Evolutionary conservation across 2,113 vertebrate species (phyloP), one percentile per base, ranked within the genome.

Genomic region (Elanus axillaris): DNA sequence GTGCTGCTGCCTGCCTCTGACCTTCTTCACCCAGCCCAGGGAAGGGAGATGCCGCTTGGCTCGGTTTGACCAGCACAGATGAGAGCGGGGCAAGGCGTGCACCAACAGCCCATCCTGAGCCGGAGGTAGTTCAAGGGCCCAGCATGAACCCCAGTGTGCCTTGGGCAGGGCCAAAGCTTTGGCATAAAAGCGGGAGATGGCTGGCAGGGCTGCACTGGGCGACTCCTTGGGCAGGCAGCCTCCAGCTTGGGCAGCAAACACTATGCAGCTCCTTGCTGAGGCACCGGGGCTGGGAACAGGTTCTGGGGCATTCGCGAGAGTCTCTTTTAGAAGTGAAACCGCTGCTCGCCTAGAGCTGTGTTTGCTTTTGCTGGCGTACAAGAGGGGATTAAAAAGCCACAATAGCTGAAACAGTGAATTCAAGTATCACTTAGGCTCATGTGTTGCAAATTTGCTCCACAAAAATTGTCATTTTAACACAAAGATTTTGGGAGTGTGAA

Each of bases 1-100:
- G 53, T 4, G 15, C 68, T 47, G 53, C 77, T 47, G 48, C 73
- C 7, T 36, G 17, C 22, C 34, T 3, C 68, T 4, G 21, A n/a
- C 59, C 58, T 13, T 16, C 42, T 11, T 59, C 81, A 17, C 9
- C 17, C 29, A 25, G 27, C 16, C 42, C 27, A 2, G 59, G 59
- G 31, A 38, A 1, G 31, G 15, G 27, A 79, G 47, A 26, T 17
- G 55, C 38, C 3, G 2, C 58, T 42, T 5, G 1, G 8, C 59
- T 23, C 0, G 5, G 17, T 21, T 19, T 0, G 7, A n/a, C 32
- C 13, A 17, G 4, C 1, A 1, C 15, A 21, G 38, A 6, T 8
- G 8, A 18, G 29, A 66, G 38, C 4, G 3, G 27, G 23, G 19
- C 25, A 64, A 58, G 72, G 47, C 2, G 2, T 4, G 43, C 38